Percentiles rank a stretch among this genome's conserved stretches.
Conservation (phyloP, 2,797 vertebrate genomes). For the Scleropages formosus region DNA sequence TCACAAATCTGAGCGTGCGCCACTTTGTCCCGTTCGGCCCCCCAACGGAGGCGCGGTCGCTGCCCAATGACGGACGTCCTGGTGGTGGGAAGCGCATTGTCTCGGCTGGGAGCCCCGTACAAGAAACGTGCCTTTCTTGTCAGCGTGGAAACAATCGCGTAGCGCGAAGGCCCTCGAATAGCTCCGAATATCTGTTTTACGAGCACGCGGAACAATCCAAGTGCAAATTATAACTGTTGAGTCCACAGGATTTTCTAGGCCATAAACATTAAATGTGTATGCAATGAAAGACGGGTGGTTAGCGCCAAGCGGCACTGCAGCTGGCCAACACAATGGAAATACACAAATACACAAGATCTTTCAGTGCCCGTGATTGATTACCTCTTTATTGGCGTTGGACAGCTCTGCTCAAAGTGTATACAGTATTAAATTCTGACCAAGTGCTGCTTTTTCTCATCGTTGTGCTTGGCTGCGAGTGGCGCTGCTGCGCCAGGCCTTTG, state of each 20-base stretch:
- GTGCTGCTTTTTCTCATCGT: background rate
- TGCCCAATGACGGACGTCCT: constrained; percentile 7
- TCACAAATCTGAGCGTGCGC: too few species aligned
- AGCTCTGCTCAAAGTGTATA: constrained; percentile 11
- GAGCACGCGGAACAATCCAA: background rate
- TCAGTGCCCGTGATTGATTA: constrained; percentile 16
- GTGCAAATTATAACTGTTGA: background rate
- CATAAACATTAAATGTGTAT: constrained; percentile 19
- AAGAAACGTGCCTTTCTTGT: constrained; percentile 14
- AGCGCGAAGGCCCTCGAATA: constrained; percentile 15
- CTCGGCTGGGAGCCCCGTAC: constrained; percentile 10
- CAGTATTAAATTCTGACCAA: background rate
- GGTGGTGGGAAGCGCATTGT: constrained; percentile 4
- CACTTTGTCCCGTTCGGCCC: too few species aligned
- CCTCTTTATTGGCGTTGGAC: background rate
- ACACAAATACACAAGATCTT: background rate
- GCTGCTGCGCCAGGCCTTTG: background rate
- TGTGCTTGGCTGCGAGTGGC: background rate
- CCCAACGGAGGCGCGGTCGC: constrained; percentile 1
- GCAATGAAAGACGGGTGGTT: constrained; percentile 7
- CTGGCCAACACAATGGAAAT: constrained; percentile 19
- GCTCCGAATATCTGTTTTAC: background rate
- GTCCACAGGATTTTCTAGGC: constrained; percentile 18
- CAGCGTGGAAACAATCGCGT: constrained; percentile 12
- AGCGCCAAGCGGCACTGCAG: constrained; percentile 5